Base-by-base conservation (phyloP, 2,888 invertebrate genomes). In the Drosophila robusta region DNA sequence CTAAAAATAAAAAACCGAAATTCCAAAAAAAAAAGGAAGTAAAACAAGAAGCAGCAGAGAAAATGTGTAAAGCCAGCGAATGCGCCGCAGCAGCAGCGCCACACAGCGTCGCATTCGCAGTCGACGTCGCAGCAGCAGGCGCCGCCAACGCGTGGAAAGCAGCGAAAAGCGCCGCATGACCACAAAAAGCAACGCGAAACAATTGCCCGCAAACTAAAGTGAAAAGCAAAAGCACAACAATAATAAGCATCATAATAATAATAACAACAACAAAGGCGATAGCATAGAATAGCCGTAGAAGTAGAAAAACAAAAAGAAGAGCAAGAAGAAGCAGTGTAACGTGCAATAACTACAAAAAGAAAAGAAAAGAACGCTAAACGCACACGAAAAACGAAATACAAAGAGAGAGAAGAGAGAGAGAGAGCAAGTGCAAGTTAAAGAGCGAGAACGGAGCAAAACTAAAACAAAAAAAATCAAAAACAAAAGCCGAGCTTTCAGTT, bases 121-220 rank as follows among this genome's bases (percentile, higher is more conserved):
- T 47, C 62, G 62, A 62, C 69, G 78, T 69, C 67, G 78, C 70
- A 74, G 77, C 77, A 74, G 77, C 80, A 76, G 69, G 75, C 52
- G 67, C 46, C 57, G 74, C 62, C 67, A 75, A 68, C 86, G 82
- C 86, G 80, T 76, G 83, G 65, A 72, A 62, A 75, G 57, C 68
- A 73, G 29, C 62, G 45, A 76, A 66, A 63, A 71, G 63, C 63
- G 64, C 29, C 66, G 80, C 76, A 76, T 76, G 76, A 77, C 76
- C 60, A 32, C 29, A 6, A 14, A 34, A 51, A 36, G 49, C 34
- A 68, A 38, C 22, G 58, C 65, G 54, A 75, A 54, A 49, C 54
- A 77, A 62, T 71, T 70, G 70, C 70, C 57, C 57, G 34, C 34
- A 26, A 54, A 54, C 54, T 54, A 12, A 52, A 52, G 14, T 14